phyloP scores from a whole-genome alignment of 1,140 invertebrate genomes.

The Lysiphlebus fabarum region DNA sequence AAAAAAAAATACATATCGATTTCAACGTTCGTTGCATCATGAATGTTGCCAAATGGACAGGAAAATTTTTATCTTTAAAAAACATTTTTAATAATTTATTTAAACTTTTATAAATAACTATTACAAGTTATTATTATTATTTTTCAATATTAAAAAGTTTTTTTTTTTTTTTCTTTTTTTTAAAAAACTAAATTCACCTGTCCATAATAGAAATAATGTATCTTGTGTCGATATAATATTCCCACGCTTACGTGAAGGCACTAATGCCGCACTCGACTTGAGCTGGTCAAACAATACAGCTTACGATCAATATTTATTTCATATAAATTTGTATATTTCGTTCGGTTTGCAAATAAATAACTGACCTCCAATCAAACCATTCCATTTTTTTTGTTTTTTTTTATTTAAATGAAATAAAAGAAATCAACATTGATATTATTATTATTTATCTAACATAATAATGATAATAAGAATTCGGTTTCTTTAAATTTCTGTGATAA shows the following conservation, averaged over 20 bases:
- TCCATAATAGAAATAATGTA: slow-evolving; percentile 39
- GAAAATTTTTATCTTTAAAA: slow-evolving; percentile 32
- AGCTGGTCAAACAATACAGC: slow-evolving; percentile 49
- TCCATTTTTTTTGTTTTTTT: too few relatives aligned
- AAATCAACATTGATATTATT: not conserved
- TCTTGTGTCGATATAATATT: slow-evolving; percentile 57
- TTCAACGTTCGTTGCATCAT: slow-evolving; percentile 17
- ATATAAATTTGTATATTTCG: slow-evolving; percentile 9
- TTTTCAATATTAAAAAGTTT: slow-evolving; percentile 20
- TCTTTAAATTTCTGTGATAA: too few relatives aligned
- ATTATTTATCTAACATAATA: not conserved
- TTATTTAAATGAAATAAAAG: too few relatives aligned
- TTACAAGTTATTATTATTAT: slow-evolving; percentile 2
- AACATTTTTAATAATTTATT: slow-evolving; percentile 7
- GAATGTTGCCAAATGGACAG: slow-evolving; percentile 35
- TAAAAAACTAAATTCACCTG: not conserved
- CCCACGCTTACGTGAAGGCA: slow-evolving; percentile 57
- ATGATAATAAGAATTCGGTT: not conserved
- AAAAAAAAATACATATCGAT: slow-evolving; percentile 4
- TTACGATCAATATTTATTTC: slow-evolving; percentile 44
- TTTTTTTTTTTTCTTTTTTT: too few relatives aligned
- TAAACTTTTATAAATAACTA: slow-evolving; percentile 7
- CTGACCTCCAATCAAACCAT: slow-evolving; percentile 19
- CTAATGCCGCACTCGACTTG: slow-evolving; percentile 55
- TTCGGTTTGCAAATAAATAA: slow-evolving; percentile 25